A percentile compares a stretch with the other conserved stretches of the same genome.
Evolutionary conservation across 2,797 vertebrate species (phyloP).

Genomic region (Karalla daura): DNA sequence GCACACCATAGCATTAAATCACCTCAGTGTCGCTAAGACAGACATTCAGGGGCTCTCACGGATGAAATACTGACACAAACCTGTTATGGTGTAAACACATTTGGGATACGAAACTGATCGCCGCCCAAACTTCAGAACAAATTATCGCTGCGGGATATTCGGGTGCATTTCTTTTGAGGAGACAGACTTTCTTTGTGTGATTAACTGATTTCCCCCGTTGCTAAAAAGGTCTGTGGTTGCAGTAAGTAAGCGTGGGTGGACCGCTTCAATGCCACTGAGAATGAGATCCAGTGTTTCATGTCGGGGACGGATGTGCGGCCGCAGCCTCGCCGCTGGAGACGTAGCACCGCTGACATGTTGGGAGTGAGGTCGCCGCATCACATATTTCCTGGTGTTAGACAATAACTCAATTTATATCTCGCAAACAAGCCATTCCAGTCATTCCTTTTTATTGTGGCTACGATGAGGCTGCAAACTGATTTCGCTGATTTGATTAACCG

Average conservation of each 20-base stretch:
- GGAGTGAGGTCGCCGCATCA: slow-evolving; percentile 42
- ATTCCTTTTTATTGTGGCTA: slow-evolving; percentile 68
- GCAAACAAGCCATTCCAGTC: slow-evolving; percentile 68
- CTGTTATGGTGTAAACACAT: background rate
- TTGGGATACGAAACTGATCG: background rate
- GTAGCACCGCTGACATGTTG: background rate
- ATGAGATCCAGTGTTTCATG: slow-evolving; percentile 14
- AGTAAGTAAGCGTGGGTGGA: background rate
- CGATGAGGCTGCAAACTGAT: slow-evolving; percentile 64
- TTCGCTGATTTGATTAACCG: slow-evolving; percentile 80
- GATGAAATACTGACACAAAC: background rate
- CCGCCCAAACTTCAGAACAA: background rate
- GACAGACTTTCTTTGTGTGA: background rate
- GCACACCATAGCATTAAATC: background rate
- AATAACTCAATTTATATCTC: slow-evolving; percentile 66
- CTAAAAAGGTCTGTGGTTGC: background rate
- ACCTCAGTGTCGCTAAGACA: background rate
- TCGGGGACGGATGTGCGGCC: background rate
- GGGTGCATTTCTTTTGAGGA: background rate
- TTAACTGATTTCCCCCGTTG: background rate
- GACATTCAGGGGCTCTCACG: background rate
- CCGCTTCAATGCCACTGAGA: slow-evolving; percentile 8
- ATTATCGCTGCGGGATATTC: background rate
- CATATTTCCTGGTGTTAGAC: slow-evolving; percentile 50
- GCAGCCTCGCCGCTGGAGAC: background rate